These are phyloP conservation scores for Condylostylus longicornis DNA, from an alignment of 1,140 invertebrate genomes.

Conservation along the genomic window DNA sequence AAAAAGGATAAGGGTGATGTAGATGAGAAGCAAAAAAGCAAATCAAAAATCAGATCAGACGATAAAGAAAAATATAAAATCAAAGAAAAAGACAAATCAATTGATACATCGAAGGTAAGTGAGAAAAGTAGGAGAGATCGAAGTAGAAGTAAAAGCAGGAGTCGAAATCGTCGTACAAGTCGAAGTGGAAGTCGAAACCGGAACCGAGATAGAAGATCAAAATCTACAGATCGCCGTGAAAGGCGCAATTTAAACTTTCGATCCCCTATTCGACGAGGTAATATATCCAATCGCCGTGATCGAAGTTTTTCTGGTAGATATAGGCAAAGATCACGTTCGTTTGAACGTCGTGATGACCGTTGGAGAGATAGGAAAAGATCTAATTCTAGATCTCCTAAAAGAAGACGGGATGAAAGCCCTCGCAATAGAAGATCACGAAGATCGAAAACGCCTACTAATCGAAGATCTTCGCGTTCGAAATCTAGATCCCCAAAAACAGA, in stretches of 20 bases:
- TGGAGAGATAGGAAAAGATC: conserved; percentile 9
- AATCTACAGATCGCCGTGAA: conserved; percentile 7
- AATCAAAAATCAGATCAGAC: no score
- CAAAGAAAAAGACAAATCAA: conserved; percentile 2
- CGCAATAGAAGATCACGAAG: conserved; percentile 1
- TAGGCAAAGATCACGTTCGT: conserved; percentile 13
- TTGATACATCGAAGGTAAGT: background rate
- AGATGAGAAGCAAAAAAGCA: conserved; percentile 4
- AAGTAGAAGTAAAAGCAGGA: background rate
- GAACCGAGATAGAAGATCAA: conserved; percentile 7
- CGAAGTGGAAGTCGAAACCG: conserved; percentile 16
- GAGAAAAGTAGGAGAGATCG: conserved; percentile 4
- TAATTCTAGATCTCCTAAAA: conserved; percentile 11
- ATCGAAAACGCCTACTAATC: conserved; percentile 2
- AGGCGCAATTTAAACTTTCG: conserved; percentile 4
- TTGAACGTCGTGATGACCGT: conserved; percentile 10
- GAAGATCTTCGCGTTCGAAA: conserved; percentile 8
- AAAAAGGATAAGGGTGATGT: conserved; percentile 9
- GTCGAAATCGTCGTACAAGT: conserved; percentile 11
- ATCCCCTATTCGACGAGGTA: conserved; percentile 7
- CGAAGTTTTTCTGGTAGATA: conserved; percentile 22
- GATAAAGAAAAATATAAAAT: conserved; percentile 1
- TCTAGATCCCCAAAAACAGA: conserved; percentile 12
- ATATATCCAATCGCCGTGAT: conserved; percentile 6
- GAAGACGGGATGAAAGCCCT: background rate